A percentile compares a stretch with the other conserved stretches of the same genome.
phyloP scores from a whole-genome alignment of 2,113 vertebrate genomes.

The Salvelinus fontinalis region DNA sequence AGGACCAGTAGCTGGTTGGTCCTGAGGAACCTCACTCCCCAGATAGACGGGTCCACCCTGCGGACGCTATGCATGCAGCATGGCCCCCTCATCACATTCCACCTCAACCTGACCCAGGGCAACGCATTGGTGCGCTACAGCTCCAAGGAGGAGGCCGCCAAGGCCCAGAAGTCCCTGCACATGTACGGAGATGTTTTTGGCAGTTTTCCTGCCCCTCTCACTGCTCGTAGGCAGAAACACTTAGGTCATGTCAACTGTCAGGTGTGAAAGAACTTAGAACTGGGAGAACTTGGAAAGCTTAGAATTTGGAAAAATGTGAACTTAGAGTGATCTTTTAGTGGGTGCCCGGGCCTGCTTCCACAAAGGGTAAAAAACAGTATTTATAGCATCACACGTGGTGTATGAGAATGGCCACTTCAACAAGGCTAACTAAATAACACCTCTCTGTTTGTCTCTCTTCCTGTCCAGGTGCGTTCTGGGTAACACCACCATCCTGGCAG shows the following conservation, averaged over 20 bases:
- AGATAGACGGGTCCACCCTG: slow-evolving; percentile 96
- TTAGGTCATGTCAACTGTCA: too few species aligned
- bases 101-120: slow-evolving; percentile 96
- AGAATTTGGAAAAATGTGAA: too few species aligned
- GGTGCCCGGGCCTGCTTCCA: too few species aligned
- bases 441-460: not conserved
- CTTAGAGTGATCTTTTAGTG: too few species aligned
- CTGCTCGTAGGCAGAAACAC: too few species aligned
- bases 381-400: too few species aligned
- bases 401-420: too few species aligned
- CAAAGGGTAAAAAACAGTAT: too few species aligned
- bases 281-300: too few species aligned
- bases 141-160: slow-evolving; percentile 95
- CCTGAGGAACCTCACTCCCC: slow-evolving; percentile 94
- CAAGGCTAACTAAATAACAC: not conserved
- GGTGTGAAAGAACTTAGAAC: too few species aligned
- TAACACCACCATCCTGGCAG: slow-evolving; percentile 96
- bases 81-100: slow-evolving; percentile 95
- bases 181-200: slow-evolving; percentile 73
- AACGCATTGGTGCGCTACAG: slow-evolving; percentile 96
- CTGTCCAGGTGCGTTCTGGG: slow-evolving; percentile 87
- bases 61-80: slow-evolving; percentile 95
- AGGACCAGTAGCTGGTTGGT: slow-evolving; percentile 97
- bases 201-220: not conserved
- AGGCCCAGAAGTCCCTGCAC: slow-evolving; percentile 97